A percentile compares a stretch with the other conserved stretches of the same genome.
Conservation (phyloP, 2,888 invertebrate genomes). For the Nemoura dubitans region DNA sequence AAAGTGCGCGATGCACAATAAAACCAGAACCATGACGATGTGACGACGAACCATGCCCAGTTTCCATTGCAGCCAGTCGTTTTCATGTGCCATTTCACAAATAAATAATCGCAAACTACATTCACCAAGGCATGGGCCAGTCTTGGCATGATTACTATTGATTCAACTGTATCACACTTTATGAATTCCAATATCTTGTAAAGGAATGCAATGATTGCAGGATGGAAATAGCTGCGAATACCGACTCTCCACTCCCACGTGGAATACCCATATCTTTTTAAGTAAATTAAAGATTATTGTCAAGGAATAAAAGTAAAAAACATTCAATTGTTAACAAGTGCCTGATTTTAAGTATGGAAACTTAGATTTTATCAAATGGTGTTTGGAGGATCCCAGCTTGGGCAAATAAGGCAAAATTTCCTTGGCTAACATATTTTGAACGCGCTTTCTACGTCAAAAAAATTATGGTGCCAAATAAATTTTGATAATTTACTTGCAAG, state of each 20-base stretch:
- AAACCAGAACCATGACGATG: constrained; percentile 90
- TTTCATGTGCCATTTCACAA: constrained; percentile 60
- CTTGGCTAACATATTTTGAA: too few species aligned
- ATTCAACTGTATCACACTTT: constrained; percentile 63
- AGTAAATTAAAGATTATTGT: neutral
- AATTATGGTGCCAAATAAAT: too few species aligned
- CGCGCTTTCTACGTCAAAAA: too few species aligned
- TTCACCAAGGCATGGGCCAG: constrained; percentile 83
- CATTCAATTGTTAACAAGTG: neutral
- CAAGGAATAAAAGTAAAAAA: constrained; percentile 32
- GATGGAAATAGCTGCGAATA: constrained; percentile 88
- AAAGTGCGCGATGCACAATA: constrained; percentile 90
- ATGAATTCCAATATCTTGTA: constrained; percentile 76
- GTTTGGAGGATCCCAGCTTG: too few species aligned
- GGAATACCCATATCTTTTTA: constrained; percentile 84
- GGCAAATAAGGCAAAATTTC: too few species aligned
- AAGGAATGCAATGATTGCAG: constrained; percentile 77
- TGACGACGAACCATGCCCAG: constrained; percentile 79
- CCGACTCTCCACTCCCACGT: constrained; percentile 97
- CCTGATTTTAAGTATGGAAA: too few species aligned
- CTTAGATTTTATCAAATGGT: too few species aligned
- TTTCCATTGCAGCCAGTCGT: constrained; percentile 63
- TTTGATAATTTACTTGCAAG: too few species aligned
- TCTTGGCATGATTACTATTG: constrained; percentile 69
- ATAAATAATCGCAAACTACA: constrained; percentile 79